Percentiles rank a stretch among this genome's conserved stretches.
These are phyloP conservation scores for Himalopsyche anomala DNA, from an alignment of 2,888 invertebrate genomes.

Conservation along the genomic window DNA sequence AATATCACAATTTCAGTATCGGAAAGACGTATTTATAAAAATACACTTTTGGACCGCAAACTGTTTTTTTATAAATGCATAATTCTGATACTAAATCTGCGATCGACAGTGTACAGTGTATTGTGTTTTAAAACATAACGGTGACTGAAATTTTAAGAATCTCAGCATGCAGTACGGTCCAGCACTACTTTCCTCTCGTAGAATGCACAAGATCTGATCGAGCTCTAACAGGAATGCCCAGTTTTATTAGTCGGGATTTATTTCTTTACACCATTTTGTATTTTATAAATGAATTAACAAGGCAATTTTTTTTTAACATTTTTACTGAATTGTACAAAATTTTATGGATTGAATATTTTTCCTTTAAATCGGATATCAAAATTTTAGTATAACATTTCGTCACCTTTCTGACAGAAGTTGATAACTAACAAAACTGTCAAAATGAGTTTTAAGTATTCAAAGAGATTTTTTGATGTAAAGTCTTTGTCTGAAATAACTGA, in stretches of 20 bases:
- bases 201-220: conserved; percentile 49
- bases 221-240: conserved; percentile 61
- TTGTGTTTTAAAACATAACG: not conserved
- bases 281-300: not conserved
- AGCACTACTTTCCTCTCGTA: conserved; percentile 37
- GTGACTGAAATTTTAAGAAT: conserved; percentile 20
- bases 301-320: too few relatives aligned
- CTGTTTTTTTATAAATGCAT: not conserved
- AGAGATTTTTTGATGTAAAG: too few relatives aligned
- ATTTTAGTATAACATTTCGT: too few relatives aligned
- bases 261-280: conserved; percentile 5
- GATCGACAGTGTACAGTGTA: not conserved
- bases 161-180: conserved; percentile 46
- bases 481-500: too few relatives aligned
- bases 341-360: too few relatives aligned
- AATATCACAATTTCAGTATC: not conserved
- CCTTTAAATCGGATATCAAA: too few relatives aligned
- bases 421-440: too few relatives aligned
- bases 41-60: not conserved
- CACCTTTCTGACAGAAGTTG: too few relatives aligned
- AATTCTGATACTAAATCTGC: not conserved
- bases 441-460: too few relatives aligned
- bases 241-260: conserved; percentile 10
- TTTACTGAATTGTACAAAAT: too few relatives aligned
- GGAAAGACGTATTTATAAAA: not conserved